Conservation (phyloP, 2,888 invertebrate species). For the Cephus pulcher region DNA sequence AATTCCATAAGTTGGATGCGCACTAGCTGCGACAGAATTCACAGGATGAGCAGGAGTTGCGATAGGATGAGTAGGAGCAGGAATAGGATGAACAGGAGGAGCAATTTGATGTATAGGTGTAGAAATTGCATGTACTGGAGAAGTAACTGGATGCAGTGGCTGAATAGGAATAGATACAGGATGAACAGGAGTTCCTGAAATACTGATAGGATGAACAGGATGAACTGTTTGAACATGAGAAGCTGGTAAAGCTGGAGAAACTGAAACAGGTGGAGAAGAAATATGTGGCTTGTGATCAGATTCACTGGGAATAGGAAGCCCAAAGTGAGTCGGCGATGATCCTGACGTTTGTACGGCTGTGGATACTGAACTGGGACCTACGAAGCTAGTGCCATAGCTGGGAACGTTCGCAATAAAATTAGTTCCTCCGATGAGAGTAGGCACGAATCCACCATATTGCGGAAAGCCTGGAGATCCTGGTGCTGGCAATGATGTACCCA, state of each 20-base stretch:
- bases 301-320: constrained; percentile 50
- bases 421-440: constrained; percentile 43
- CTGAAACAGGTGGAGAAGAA: constrained; percentile 13
- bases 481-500: constrained; percentile 29
- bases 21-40: constrained; percentile 29
- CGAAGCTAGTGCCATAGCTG: constrained; percentile 30
- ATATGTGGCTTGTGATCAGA: constrained; percentile 34
- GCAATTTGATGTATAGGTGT: constrained; percentile 26
- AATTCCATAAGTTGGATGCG: constrained; percentile 49
- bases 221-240: constrained; percentile 27
- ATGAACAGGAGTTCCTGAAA: constrained; percentile 30
- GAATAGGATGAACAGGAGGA: constrained; percentile 22
- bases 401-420: constrained; percentile 39
- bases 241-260: constrained; percentile 21
- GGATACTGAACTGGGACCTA: constrained; percentile 13
- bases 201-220: constrained; percentile 29
- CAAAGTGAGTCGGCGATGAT: constrained; percentile 55
- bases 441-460: constrained; percentile 53
- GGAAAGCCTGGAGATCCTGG: constrained; percentile 32
- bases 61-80: constrained; percentile 22
- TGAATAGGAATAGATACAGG: constrained; percentile 30
- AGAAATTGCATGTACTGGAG: constrained; percentile 22
- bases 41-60: constrained; percentile 31
- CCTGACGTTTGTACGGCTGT: constrained; percentile 36
- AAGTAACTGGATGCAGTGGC: constrained; percentile 30